Percentiles rank a stretch among this genome's conserved stretches.
phyloP scores from a whole-genome alignment of 2,797 vertebrate species.

The Staurois parvus region DNA sequence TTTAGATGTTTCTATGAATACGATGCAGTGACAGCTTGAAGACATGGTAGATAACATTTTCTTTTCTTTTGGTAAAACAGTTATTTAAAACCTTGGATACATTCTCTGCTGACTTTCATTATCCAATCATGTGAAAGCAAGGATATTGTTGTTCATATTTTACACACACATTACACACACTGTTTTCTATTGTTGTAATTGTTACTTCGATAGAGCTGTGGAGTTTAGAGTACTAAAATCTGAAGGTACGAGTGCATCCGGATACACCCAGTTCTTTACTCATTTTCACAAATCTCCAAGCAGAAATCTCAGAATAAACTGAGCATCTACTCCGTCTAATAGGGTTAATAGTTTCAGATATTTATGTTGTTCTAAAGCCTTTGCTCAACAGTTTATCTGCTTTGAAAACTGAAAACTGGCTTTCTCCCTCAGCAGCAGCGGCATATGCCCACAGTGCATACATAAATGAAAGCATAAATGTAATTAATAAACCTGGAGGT shows the following conservation, averaged over 20 bases:
- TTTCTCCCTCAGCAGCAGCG: constrained; percentile 42
- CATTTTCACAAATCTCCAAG: background rate
- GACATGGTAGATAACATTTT: too few relatives aligned
- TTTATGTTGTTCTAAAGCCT: constrained; percentile 32
- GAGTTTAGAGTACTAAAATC: too few relatives aligned
- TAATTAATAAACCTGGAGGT: constrained; percentile 58
- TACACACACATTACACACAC: too few relatives aligned
- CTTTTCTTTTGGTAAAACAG: too few relatives aligned
- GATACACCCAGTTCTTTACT: background rate
- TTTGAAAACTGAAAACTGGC: constrained; percentile 43
- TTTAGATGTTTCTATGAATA: too few relatives aligned
- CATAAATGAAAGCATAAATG: constrained; percentile 59
- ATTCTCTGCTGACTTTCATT: too few relatives aligned
- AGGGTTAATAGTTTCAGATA: constrained; percentile 41
- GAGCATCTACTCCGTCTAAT: background rate
- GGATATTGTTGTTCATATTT: too few relatives aligned
- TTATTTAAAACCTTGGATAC: too few relatives aligned
- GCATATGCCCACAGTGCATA: constrained; percentile 56
- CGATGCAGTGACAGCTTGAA: too few relatives aligned
- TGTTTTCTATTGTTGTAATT: too few relatives aligned
- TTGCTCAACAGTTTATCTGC: constrained; percentile 56
- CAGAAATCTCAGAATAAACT: background rate
- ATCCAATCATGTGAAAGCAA: too few relatives aligned
- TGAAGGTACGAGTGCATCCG: background rate
- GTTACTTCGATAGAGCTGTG: too few relatives aligned